Evolutionary conservation across 35 echinoderm and acorn worm species (phyloP), one percentile per base, ranked within the genome.

Genomic region (Apostichopus parvimensis): DNA sequence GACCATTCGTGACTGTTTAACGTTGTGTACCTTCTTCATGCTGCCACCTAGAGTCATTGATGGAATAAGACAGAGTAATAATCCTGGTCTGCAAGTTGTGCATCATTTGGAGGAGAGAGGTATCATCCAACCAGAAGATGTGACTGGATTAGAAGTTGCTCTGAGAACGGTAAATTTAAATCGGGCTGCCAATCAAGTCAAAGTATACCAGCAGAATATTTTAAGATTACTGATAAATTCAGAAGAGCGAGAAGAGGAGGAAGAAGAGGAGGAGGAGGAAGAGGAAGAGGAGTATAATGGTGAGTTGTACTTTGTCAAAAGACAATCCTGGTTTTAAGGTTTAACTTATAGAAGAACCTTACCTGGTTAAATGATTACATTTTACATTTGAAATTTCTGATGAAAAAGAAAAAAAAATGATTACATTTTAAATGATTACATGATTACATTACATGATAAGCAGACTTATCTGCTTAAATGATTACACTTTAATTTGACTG

Each of bases 61-160:
- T 14, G 11, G 12, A 8, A 55, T 82, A 66, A 14, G 28, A 0
- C 15, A 4, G 0, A 87, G 57, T 66, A 15, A 3, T 21, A 87
- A 57, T 24, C 85, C 85, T 26, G 10, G 12, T 25, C 56, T 66
- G 17, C 17, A 87, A 1, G 57, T 87, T 0, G 7, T 66, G 12
- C 55, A 12, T 66, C 85, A 66, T 87, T 59, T 87, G 9, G 55
- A 26, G 64, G 59, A 87, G 14, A 87, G 58, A 26, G 58, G 26
- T 7, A 65, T 87, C 18, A 62, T 66, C 58, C 64, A 1, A 87
- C 60, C 57, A 22, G 57, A 14, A 10, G 58, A 62, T 34, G 59
- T 59, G 4, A 13, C 22, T 13, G 28, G 20, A 5, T 23, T 66
- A 65, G 18, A 34, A 61, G 21, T 25, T 57, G 64, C 57, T 58